Percentiles rank a stretch among this genome's conserved stretches.
Conservation (phyloP, 2,113 vertebrate genomes). For the Pedionomus torquatus region DNA sequence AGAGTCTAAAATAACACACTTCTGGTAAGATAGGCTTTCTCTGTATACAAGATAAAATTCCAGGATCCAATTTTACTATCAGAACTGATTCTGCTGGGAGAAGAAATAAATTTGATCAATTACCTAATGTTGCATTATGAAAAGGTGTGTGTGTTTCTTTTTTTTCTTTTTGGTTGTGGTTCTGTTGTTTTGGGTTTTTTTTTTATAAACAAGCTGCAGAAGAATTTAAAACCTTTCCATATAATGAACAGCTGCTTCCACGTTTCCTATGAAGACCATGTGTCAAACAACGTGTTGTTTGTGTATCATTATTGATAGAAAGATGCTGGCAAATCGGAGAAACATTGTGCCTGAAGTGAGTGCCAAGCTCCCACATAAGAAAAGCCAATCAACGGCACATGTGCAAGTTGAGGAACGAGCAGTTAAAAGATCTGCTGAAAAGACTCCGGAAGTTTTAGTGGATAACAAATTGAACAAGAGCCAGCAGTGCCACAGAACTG, state of each 20-base stretch:
- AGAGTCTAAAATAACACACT: not conserved
- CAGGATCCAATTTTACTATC: not conserved
- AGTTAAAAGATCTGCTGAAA: not conserved
- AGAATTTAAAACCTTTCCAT: not conserved
- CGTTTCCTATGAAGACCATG: not conserved
- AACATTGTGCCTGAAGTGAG: not conserved
- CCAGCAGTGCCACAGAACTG: not conserved
- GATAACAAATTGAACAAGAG: not conserved
- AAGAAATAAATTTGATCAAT: not conserved
- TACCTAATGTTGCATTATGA: not conserved
- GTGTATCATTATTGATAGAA: not conserved
- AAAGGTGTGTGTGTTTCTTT: not conserved
- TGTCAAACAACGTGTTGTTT: not conserved
- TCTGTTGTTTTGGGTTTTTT: not conserved
- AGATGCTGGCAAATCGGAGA: not conserved
- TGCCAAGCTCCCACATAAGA: accelerated
- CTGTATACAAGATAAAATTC: not conserved
- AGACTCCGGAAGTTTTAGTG: not conserved
- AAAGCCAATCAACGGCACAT: not conserved
- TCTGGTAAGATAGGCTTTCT: not conserved
- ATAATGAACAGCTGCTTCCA: not conserved
- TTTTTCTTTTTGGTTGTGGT: not conserved
- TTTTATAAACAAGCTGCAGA: not conserved
- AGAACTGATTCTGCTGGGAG: not conserved
- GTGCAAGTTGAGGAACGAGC: not conserved